Percentiles rank a stretch among this genome's conserved stretches.
Conservation (phyloP, 2,888 invertebrate species). For the Macroteleia sp. region DNA sequence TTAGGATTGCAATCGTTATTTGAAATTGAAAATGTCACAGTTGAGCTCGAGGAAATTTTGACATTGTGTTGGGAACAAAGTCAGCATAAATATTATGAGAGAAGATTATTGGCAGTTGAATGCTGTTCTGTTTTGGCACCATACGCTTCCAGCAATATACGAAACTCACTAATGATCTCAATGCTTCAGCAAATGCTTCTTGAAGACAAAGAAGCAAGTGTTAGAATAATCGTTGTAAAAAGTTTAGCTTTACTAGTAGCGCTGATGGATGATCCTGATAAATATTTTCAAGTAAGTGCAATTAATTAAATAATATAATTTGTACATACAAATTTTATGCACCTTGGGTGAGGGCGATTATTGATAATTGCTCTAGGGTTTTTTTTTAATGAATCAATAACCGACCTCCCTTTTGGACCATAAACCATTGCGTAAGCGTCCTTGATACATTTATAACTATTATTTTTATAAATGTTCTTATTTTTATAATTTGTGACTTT, state of each 20-base stretch:
- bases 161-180: slow-evolving; percentile 88
- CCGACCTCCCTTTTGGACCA: too few relatives aligned
- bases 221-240: slow-evolving; percentile 87
- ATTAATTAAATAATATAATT: too few relatives aligned
- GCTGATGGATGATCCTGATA: slow-evolving; percentile 88
- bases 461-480: slow-evolving; percentile 6
- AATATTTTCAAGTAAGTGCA: slow-evolving; percentile 86
- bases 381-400: too few relatives aligned
- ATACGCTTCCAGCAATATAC: slow-evolving; percentile 87
- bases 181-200: slow-evolving; percentile 89
- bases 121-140: slow-evolving; percentile 88
- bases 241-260: slow-evolving; percentile 87
- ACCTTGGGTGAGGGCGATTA: too few relatives aligned
- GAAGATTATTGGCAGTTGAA: slow-evolving; percentile 88
- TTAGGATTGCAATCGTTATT: slow-evolving; percentile 84
- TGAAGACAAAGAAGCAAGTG: slow-evolving; percentile 87
- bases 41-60: slow-evolving; percentile 88
- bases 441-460: too few relatives aligned
- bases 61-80: slow-evolving; percentile 91
- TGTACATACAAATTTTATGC: too few relatives aligned
- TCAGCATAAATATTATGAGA: slow-evolving; percentile 88
- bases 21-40: slow-evolving; percentile 83
- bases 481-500: neutral
- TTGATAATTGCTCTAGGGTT: too few relatives aligned
- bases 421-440: too few relatives aligned